These are phyloP conservation scores for Petrocephalus sullivani DNA, from an alignment of 2,797 vertebrate genomes.

Conservation along the genomic window DNA sequence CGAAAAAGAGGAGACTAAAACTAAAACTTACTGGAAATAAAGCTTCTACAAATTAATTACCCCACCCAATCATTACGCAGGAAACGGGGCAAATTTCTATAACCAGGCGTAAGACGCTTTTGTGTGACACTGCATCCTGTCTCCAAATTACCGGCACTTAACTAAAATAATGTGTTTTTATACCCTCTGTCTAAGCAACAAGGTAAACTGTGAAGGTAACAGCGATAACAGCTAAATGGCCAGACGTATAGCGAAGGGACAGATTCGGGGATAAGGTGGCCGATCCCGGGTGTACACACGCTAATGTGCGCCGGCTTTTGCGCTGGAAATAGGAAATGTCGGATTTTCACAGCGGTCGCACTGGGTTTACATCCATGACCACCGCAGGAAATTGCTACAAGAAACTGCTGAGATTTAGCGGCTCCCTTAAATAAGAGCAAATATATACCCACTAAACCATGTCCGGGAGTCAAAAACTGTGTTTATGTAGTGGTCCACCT, in stretches of 20 bases:
- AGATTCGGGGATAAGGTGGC: not conserved
- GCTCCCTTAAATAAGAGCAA: not conserved
- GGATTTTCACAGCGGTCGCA: conserved; percentile 34
- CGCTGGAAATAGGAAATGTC: conserved; percentile 27
- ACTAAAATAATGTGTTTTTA: not conserved
- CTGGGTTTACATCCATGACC: conserved; percentile 20
- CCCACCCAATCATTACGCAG: not conserved
- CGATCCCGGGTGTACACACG: not conserved
- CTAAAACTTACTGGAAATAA: not conserved
- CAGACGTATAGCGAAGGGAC: not conserved
- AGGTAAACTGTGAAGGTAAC: not conserved
- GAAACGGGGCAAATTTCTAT: not conserved
- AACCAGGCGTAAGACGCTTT: not conserved
- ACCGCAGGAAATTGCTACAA: conserved; percentile 25
- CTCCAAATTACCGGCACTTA: not conserved
- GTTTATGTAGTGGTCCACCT: not conserved
- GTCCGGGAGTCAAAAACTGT: not conserved
- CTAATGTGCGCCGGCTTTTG: not conserved
- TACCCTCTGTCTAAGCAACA: not conserved
- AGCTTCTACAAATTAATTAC: not conserved
- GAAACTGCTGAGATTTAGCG: not conserved
- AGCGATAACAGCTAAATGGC: not conserved
- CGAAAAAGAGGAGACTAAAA: not conserved
- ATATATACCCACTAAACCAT: not conserved
- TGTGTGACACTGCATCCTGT: not conserved